Conservation (phyloP, 2,888 invertebrate species). For the Metellina segmentata region DNA sequence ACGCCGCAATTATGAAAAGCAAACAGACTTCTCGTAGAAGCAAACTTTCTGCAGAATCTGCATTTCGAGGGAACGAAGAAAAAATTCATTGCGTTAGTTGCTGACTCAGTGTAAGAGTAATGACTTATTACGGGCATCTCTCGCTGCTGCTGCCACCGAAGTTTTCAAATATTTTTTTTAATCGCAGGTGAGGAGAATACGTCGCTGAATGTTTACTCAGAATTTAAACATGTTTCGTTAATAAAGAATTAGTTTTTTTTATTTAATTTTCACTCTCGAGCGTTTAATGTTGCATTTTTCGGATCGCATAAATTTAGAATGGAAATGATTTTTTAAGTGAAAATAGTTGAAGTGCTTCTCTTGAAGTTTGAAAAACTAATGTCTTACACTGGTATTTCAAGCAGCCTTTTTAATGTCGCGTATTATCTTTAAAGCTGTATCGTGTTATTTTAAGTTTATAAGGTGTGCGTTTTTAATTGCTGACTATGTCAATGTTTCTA, state of each 20-base stretch:
- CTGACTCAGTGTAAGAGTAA: conserved; percentile 50
- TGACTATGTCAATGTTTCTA: too few relatives aligned
- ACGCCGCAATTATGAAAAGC: conserved; percentile 51
- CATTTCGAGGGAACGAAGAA: conserved; percentile 15
- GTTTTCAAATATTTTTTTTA: neutral
- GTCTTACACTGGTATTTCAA: too few relatives aligned
- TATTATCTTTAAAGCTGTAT: too few relatives aligned
- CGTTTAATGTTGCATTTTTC: neutral
- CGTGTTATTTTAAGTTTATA: too few relatives aligned
- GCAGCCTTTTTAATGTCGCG: too few relatives aligned
- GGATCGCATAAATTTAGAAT: neutral
- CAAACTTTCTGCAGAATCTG: conserved; percentile 49
- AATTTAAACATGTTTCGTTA: conserved; percentile 26
- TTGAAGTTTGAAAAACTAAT: too few relatives aligned
- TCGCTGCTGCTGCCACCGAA: conserved; percentile 1
- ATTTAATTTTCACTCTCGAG: neutral
- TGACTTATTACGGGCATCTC: conserved; percentile 14
- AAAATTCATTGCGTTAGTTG: conserved; percentile 27
- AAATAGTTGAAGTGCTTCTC: neutral
- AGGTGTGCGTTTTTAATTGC: too few relatives aligned
- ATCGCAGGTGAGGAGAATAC: neutral
- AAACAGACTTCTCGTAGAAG: conserved; percentile 24
- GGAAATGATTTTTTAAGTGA: neutral
- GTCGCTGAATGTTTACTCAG: conserved; percentile 19
- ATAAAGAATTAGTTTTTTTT: conserved; percentile 13